Percentiles rank a stretch among this genome's conserved stretches.
Conservation (phyloP, 2,888 invertebrate species). For the Lypha dubia region DNA sequence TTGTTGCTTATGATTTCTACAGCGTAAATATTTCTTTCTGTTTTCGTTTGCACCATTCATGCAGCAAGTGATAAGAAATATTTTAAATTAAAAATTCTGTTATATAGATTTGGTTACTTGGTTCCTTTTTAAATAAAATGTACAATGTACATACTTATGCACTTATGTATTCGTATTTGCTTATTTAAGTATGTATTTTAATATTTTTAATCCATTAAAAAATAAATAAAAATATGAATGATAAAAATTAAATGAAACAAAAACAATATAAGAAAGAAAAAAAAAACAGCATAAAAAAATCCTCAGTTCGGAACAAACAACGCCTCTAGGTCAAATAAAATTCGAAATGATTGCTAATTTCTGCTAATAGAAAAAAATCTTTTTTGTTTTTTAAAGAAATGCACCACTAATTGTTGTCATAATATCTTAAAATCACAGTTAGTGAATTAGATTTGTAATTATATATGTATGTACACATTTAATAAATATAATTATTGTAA, state of each 20-base stretch:
- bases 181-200: conserved; percentile 22
- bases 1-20: conserved; percentile 64
- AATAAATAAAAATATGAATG: conserved; percentile 32
- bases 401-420: background rate
- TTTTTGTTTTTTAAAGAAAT: too few species aligned
- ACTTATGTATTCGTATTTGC: conserved; percentile 5
- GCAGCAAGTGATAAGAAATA: conserved; percentile 68
- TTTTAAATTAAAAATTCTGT: conserved; percentile 53
- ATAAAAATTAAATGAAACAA: conserved; percentile 64
- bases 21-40: conserved; percentile 55
- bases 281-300: conserved; percentile 45
- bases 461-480: background rate
- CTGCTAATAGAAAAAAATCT: background rate
- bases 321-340: conserved; percentile 68
- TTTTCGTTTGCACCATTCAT: conserved; percentile 57
- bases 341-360: conserved; percentile 19
- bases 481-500: conserved; percentile 7
- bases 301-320: conserved; percentile 57
- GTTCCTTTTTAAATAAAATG: conserved; percentile 35
- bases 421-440: background rate
- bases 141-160: background rate
- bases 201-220: conserved; percentile 48
- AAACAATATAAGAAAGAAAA: conserved; percentile 56
- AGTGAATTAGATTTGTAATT: background rate
- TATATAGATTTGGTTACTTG: conserved; percentile 50